phyloP scores from a whole-genome alignment of 2,797 vertebrate genomes.

The Siniperca undulata region DNA sequence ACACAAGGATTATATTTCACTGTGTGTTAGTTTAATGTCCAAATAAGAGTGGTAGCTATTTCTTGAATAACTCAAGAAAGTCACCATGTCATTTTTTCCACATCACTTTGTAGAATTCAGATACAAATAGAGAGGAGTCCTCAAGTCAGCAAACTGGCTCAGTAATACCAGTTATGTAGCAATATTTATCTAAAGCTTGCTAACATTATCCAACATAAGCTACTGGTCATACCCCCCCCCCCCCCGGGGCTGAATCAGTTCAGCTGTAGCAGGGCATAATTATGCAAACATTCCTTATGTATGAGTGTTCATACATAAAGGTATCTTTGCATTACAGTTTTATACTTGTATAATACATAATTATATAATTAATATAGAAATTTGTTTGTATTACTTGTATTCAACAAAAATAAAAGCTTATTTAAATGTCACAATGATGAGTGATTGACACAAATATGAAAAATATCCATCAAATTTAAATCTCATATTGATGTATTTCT shows the following conservation, averaged over 20 bases:
- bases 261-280: background rate
- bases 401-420: background rate
- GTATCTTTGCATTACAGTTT: background rate
- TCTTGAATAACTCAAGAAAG: background rate
- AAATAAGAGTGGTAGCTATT: background rate
- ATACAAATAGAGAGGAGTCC: background rate
- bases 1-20: background rate
- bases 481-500: background rate
- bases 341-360: background rate
- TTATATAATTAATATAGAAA: background rate
- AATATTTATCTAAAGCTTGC: background rate
- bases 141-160: background rate
- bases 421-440: background rate
- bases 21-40: background rate
- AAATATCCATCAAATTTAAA: constrained; percentile 3
- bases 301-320: background rate
- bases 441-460: background rate
- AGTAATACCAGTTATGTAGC: background rate
- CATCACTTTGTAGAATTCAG: background rate
- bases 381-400: background rate
- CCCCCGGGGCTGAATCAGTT: too few relatives aligned
- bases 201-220: background rate
- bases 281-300: background rate
- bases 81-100: background rate
- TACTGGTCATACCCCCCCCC: too few relatives aligned